Percentiles rank a stretch among this genome's conserved stretches.
Evolutionary conservation across 1,140 invertebrate genomes (phyloP).

Genomic region (Neodiprion virginianus): DNA sequence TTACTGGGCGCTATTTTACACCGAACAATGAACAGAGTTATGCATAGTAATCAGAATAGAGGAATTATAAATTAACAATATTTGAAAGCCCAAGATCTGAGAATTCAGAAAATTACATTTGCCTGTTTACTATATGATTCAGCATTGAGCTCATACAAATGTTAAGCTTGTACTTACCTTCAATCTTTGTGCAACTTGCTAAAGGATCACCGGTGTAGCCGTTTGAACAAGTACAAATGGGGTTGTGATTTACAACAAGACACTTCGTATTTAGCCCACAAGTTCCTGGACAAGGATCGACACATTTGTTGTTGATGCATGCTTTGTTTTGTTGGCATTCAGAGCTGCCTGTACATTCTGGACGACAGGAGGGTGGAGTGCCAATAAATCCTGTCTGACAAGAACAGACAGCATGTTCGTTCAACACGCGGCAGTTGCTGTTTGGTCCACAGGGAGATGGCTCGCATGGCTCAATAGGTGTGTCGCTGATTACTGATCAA

Average conservation of each 20-base stretch:
- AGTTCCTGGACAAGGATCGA: constrained; percentile 80
- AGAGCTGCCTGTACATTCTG: constrained; percentile 83
- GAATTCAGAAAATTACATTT: too few species aligned
- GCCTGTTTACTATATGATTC: too few species aligned
- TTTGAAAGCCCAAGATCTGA: too few species aligned
- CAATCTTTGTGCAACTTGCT: constrained; percentile 68
- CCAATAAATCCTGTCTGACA: constrained; percentile 79
- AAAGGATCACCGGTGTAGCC: constrained; percentile 84
- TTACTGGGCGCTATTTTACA: too few species aligned
- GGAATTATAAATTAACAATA: too few species aligned
- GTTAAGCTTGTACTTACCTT: constrained; percentile 60
- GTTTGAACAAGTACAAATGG: constrained; percentile 77
- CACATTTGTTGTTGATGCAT: constrained; percentile 82
- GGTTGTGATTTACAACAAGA: constrained; percentile 83
- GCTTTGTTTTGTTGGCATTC: constrained; percentile 85
- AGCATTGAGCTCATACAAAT: too few species aligned
- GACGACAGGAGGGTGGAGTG: constrained; percentile 78
- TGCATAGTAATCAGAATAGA: too few species aligned
- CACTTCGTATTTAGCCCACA: constrained; percentile 84
- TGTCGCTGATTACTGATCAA: constrained; percentile 50
- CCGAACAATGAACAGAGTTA: too few species aligned
- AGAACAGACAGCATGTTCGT: constrained; percentile 82
- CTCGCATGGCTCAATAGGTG: constrained; percentile 72
- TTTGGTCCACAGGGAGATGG: constrained; percentile 85
- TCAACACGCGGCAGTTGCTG: constrained; percentile 76